Conservation (phyloP, 2,797 vertebrate species). For the Urocyon cinereoargenteus region DNA sequence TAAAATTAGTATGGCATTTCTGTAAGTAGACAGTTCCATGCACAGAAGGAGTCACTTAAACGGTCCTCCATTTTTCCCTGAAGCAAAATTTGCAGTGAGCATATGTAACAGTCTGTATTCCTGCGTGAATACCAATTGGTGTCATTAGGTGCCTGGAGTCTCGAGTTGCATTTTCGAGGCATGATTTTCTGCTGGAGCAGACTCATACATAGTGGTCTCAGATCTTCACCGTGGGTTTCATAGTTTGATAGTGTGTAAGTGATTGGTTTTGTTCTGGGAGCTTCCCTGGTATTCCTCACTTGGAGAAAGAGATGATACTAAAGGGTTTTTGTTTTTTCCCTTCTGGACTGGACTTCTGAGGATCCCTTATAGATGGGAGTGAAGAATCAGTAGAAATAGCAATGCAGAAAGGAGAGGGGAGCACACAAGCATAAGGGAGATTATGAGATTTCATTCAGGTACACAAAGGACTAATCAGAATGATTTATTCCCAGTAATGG, state of each 20-base stretch:
- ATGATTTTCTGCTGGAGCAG: not conserved
- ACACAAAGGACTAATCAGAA: not conserved
- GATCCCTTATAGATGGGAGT: not conserved
- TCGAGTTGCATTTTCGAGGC: not conserved
- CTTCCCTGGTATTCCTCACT: not conserved
- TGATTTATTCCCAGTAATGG: not conserved
- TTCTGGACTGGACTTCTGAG: not conserved
- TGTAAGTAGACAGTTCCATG: slow-evolving; percentile 70
- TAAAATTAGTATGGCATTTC: slow-evolving; percentile 65
- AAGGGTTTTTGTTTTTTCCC: not conserved
- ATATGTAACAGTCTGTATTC: slow-evolving; percentile 56
- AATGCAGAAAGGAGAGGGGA: not conserved
- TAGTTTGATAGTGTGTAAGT: not conserved
- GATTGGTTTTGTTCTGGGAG: not conserved
- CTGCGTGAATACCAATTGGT: slow-evolving; percentile 53
- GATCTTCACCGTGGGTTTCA: not conserved
- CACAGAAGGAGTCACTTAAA: slow-evolving; percentile 64
- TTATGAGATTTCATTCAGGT: not conserved
- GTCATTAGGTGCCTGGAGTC: slow-evolving; percentile 45
- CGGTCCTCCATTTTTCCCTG: slow-evolving; percentile 71
- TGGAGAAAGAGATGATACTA: not conserved
- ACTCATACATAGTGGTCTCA: not conserved
- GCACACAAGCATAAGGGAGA: not conserved
- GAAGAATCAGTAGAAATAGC: not conserved
- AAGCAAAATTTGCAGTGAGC: slow-evolving; percentile 68